Conservation (phyloP, 2,888 invertebrate genomes). For the Meliscaeva auricollis region DNA sequence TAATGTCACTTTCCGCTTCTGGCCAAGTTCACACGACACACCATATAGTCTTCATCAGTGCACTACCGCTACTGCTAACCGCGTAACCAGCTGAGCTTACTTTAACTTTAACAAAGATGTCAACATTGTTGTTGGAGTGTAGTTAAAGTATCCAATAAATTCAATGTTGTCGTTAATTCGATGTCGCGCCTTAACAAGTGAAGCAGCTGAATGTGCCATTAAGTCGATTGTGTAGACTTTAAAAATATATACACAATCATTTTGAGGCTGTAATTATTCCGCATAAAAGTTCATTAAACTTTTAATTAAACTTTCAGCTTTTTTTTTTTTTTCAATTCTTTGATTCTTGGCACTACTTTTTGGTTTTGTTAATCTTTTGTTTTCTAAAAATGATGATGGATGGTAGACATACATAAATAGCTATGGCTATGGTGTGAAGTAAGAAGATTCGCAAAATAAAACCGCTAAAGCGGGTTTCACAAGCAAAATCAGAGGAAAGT, state of each 20-base stretch:
- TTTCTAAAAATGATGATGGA: constrained; percentile 31
- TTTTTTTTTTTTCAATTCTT: background rate
- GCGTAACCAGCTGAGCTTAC: constrained; percentile 20
- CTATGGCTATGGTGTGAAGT: background rate
- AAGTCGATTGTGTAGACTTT: constrained; percentile 48
- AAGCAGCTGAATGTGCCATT: constrained; percentile 68
- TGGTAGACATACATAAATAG: constrained; percentile 20
- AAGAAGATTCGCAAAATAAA: constrained; percentile 10
- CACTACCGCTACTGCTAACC: background rate
- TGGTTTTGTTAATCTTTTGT: constrained; percentile 23
- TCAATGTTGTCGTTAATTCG: constrained; percentile 71
- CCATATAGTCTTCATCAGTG: background rate
- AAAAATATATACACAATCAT: constrained; percentile 44
- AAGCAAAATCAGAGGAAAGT: constrained; percentile 16
- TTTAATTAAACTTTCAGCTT: constrained; percentile 56
- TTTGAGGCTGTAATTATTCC: constrained; percentile 58
- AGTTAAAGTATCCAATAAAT: constrained; percentile 58
- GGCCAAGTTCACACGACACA: constrained; percentile 57
- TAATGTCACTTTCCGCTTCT: constrained; percentile 32
- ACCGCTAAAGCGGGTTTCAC: background rate
- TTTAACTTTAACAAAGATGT: constrained; percentile 36
- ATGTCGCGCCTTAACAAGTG: constrained; percentile 74
- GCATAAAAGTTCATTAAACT: constrained; percentile 70
- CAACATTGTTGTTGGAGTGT: constrained; percentile 33
- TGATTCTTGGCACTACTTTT: constrained; percentile 5